phyloP scores from a whole-genome alignment of 2,113 vertebrate species.

The Sinocyclocheilus anophthalmus region DNA sequence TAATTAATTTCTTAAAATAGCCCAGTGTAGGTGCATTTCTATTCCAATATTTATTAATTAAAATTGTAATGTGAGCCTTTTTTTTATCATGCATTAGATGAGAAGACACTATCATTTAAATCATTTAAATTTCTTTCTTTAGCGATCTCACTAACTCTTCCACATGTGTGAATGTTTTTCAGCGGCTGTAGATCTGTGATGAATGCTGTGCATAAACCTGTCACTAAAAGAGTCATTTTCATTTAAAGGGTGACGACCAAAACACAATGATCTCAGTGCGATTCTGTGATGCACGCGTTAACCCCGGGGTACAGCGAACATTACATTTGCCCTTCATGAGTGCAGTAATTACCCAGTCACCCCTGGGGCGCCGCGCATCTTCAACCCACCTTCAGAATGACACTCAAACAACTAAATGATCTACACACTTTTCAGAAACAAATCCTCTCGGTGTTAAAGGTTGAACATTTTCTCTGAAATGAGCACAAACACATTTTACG shows the following conservation, averaged over 20 bases:
- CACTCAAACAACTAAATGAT: not conserved
- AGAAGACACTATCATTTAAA: not conserved
- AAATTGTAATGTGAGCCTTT: not conserved
- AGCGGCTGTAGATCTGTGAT: not conserved
- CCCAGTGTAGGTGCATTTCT: too few species aligned
- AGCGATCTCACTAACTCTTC: too few species aligned
- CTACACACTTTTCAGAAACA: not conserved
- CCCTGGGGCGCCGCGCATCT: constrained; percentile 61
- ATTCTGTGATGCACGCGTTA: not conserved
- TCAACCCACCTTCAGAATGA: not conserved
- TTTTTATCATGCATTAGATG: not conserved
- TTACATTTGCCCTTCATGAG: constrained; percentile 78
- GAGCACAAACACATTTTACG: not conserved
- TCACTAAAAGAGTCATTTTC: constrained; percentile 54
- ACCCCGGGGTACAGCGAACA: constrained; percentile 57
- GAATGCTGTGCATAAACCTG: constrained; percentile 45
- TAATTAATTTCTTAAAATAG: too few species aligned
- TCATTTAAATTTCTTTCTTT: too few species aligned
- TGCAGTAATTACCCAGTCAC: constrained; percentile 75
- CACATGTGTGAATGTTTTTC: not conserved
- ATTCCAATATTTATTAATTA: not conserved
- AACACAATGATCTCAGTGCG: constrained; percentile 64
- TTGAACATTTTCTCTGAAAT: not conserved
- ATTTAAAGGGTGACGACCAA: constrained; percentile 62
- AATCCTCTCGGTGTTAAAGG: constrained; percentile 18